Percentiles rank a stretch among this genome's conserved stretches.
phyloP scores from a whole-genome alignment of 2,888 invertebrate species.

The Chloromyia formosa region DNA sequence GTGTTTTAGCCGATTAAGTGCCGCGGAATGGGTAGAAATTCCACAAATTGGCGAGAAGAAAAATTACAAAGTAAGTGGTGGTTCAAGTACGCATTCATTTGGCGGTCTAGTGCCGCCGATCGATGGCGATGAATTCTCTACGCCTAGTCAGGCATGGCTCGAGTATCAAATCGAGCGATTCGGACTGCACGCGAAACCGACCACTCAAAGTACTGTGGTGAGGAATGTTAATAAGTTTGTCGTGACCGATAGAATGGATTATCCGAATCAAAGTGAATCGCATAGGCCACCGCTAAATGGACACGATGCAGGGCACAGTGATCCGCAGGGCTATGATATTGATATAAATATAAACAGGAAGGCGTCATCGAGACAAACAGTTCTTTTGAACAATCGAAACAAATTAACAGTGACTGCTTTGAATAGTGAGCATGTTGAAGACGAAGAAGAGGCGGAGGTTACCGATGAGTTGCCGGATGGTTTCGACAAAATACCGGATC shows the following conservation, averaged over 20 bases:
- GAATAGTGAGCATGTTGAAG: neutral
- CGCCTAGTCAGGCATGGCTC: conserved; percentile 60
- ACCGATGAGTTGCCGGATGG: no score
- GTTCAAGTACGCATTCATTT: conserved; percentile 18
- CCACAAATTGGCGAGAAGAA: conserved; percentile 21
- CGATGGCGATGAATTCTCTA: conserved; percentile 40
- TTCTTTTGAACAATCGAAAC: conserved; percentile 4
- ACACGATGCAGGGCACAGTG: neutral
- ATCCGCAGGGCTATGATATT: conserved; percentile 1
- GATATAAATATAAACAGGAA: neutral
- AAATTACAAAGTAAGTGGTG: conserved; percentile 3
- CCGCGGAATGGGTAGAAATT: conserved; percentile 34
- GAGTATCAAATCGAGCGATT: conserved; percentile 61
- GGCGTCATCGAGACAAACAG: neutral
- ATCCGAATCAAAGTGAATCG: neutral
- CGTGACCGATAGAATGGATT: conserved; percentile 7
- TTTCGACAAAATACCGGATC: neutral
- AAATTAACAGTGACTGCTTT: conserved; percentile 19
- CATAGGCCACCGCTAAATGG: neutral
- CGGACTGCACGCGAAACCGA: conserved; percentile 44
- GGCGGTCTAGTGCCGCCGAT: conserved; percentile 18
- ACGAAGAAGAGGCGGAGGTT: neutral
- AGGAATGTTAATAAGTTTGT: conserved; percentile 29
- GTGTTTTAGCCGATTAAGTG: neutral
- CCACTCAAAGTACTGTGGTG: conserved; percentile 11